Conservation (phyloP, 2,113 vertebrate genomes). For the Lathamus discolor region DNA sequence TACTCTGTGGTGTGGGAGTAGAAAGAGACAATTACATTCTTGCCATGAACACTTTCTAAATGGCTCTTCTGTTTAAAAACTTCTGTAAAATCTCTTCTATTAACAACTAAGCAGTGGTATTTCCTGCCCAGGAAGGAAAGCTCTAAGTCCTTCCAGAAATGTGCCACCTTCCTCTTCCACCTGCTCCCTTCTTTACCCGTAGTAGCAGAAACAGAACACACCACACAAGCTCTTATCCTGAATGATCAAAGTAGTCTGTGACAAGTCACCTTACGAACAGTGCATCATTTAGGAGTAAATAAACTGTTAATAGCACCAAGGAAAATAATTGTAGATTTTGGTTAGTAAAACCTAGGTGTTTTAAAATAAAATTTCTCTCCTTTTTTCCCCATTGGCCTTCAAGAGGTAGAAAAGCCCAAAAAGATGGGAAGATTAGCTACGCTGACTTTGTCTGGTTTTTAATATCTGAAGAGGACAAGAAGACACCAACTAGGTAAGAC, state of each 20-base stretch:
- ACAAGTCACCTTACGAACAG: neutral
- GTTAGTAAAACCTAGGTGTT: neutral
- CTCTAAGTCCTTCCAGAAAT: neutral
- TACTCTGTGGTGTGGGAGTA: neutral
- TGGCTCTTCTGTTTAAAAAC: neutral
- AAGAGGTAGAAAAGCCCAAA: constrained; percentile 82
- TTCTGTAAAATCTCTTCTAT: neutral
- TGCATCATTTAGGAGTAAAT: neutral
- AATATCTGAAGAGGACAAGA: constrained; percentile 97
- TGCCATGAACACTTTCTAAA: neutral
- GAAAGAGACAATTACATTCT: neutral
- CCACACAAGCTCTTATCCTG: neutral
- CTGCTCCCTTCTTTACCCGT: neutral
- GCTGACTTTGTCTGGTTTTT: constrained; percentile 97
- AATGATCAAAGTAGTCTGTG: neutral
- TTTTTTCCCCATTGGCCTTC: neutral
- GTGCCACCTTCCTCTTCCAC: neutral
- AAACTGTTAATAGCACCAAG: neutral
- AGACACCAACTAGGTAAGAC: constrained; percentile 87
- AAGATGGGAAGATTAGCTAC: constrained; percentile 86
- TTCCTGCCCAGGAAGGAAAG: neutral
- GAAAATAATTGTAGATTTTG: neutral
- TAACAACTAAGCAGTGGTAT: neutral
- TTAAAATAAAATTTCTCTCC: neutral
- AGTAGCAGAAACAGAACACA: neutral